These are phyloP conservation scores for Nomada lathburiana DNA, from an alignment of 2,888 invertebrate species.

Conservation along the genomic window DNA sequence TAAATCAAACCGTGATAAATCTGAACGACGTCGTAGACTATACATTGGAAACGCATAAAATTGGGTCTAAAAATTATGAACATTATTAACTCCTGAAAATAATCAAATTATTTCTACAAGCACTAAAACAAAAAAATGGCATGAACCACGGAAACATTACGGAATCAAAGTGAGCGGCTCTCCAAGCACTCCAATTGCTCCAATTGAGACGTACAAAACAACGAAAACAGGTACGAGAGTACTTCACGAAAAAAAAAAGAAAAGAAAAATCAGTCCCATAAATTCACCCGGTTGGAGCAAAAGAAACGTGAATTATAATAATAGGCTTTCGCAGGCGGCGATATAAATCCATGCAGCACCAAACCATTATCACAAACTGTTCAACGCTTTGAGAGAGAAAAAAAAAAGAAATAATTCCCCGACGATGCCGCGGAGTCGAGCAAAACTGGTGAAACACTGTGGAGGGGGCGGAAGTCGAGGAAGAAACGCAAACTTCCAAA, in stretches of 20 bases:
- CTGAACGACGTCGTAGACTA: neutral
- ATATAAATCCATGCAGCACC: conserved; percentile 15
- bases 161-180: too few relatives aligned
- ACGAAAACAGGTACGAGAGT: too few relatives aligned
- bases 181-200: too few relatives aligned
- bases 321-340: neutral
- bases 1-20: conserved; percentile 3
- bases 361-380: conserved; percentile 32
- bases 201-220: too few relatives aligned
- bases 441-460: conserved; percentile 11
- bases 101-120: neutral
- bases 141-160: too few relatives aligned
- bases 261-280: neutral
- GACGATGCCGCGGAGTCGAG: neutral
- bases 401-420: conserved; percentile 15
- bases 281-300: neutral
- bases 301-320: conserved; percentile 14
- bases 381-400: neutral
- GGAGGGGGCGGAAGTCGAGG: neutral
- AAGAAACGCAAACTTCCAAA: conserved; percentile 35
- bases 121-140: too few relatives aligned
- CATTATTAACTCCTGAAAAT: neutral
- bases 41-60: neutral
- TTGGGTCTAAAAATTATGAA: too few relatives aligned
- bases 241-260: too few relatives aligned